phyloP scores from a whole-genome alignment of 2,888 invertebrate genomes.

The Drosophila prolongata region DNA sequence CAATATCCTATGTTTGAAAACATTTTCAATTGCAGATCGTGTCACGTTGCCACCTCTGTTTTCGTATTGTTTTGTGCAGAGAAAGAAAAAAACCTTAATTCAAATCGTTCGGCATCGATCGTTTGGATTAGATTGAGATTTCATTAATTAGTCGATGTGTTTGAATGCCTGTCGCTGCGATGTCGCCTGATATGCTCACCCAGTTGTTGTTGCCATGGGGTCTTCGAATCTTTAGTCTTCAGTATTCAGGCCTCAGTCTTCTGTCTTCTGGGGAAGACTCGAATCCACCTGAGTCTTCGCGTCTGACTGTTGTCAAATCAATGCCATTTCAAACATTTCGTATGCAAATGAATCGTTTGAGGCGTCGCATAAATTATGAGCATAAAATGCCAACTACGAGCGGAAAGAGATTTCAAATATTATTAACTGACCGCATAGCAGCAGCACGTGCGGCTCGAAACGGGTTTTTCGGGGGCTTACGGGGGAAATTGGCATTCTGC shows the following conservation, averaged over 20 bases:
- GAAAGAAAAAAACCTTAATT: constrained; percentile 1
- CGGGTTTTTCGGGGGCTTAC: constrained; percentile 16
- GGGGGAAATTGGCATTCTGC: constrained; percentile 16
- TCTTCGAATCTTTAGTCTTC: background rate
- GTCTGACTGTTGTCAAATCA: constrained; percentile 66
- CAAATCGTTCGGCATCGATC: constrained; percentile 4
- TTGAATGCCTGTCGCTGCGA: constrained; percentile 18
- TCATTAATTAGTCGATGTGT: constrained; percentile 69
- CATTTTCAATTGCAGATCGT: constrained; percentile 8
- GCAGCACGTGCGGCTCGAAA: constrained; percentile 46
- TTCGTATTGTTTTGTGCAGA: constrained; percentile 39
- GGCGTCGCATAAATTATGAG: constrained; percentile 65
- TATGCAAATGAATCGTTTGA: constrained; percentile 65
- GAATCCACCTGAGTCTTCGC: constrained; percentile 18
- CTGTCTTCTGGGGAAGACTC: constrained; percentile 9
- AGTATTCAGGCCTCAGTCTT: constrained; percentile 1
- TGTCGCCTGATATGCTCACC: constrained; percentile 31
- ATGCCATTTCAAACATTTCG: constrained; percentile 74
- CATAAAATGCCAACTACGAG: constrained; percentile 64
- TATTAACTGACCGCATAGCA: constrained; percentile 31
- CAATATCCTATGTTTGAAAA: no score
- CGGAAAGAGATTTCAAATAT: constrained; percentile 34
- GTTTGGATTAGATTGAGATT: constrained; percentile 72
- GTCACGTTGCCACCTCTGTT: constrained; percentile 35
- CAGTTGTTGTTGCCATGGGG: constrained; percentile 18